A percentile compares a stretch with the other conserved stretches of the same genome.
phyloP scores from a whole-genome alignment of 2,113 vertebrate genomes.

The Clupea harengus region DNA sequence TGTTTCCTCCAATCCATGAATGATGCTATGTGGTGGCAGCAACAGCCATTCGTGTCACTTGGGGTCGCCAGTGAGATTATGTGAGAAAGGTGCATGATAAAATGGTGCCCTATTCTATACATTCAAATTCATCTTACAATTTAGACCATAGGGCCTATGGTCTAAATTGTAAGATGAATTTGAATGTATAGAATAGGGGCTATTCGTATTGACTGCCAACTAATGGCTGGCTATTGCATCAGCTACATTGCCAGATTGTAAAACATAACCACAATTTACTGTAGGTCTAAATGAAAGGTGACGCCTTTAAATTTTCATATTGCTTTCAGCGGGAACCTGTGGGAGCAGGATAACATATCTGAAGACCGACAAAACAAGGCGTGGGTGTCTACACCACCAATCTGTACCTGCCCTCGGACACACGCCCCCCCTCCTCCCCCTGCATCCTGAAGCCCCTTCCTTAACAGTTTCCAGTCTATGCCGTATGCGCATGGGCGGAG shows the following conservation, averaged over 20 bases:
- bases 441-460: slow-evolving; percentile 55
- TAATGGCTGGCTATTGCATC: neutral
- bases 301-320: neutral
- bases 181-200: no score
- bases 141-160: no score
- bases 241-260: neutral
- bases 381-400: slow-evolving; percentile 14
- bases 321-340: neutral
- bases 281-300: neutral
- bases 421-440: neutral
- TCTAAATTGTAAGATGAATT: no score
- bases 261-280: neutral
- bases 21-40: neutral
- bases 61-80: neutral
- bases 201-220: neutral
- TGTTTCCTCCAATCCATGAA: neutral
- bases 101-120: neutral
- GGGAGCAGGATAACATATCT: slow-evolving; percentile 31
- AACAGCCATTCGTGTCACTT: neutral
- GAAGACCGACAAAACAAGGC: slow-evolving; percentile 23
- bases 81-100: neutral
- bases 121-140: neutral
- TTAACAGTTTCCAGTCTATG: slow-evolving; percentile 53
- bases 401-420: neutral
- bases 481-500: slow-evolving; percentile 73